Base-by-base conservation (phyloP, 2,113 vertebrate genomes). In the Capreolus pygargus region DNA sequence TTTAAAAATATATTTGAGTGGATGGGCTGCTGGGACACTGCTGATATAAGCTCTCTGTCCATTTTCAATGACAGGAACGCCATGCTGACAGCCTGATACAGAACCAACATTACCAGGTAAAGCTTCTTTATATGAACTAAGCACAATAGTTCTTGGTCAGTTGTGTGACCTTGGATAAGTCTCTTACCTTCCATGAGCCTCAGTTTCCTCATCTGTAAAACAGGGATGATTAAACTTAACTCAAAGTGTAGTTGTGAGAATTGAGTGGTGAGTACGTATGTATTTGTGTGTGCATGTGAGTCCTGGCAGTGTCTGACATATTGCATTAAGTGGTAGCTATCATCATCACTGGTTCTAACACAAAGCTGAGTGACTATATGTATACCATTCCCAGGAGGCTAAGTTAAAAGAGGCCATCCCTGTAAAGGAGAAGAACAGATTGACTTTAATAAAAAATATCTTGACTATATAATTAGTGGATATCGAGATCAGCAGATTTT, bases 101-200 rank as follows among this genome's bases (percentile, higher is more conserved):
- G 98, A 99, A 99, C 96, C 99, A 99, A 96, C 99, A 99, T 91
- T 99, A 99, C 98, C 99, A 99, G 99, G 99, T 99, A 98, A 98
- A 98, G 11, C 30, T 95, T 92, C 52, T 52, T 78, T 67, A 92
- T 15, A 50, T 28, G 28, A 7, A 95, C 27, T 84, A 94, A 87
- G 23, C 39, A 76, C 25, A 81, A 39, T 60, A n/a, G 19, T 82
- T 96, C 33, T 90, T 88, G 17, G 39, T 27, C 36, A 89, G 47
- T 57, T 79, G 25, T 92, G 52, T 90, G 52, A 84, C 2, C 19
- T 92, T 94, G 81, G 55, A 89, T 9, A 43, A 60, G 36, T 55
- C 33, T 79, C 17, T 82, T 87, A 90, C 64, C 7, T 6, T 89
- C n/a, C 93, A 57, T 85, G 39, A 82, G 27, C 43, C 54, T 90